Conservation (phyloP, 2,113 vertebrate species). For the Clarias gariepinus region DNA sequence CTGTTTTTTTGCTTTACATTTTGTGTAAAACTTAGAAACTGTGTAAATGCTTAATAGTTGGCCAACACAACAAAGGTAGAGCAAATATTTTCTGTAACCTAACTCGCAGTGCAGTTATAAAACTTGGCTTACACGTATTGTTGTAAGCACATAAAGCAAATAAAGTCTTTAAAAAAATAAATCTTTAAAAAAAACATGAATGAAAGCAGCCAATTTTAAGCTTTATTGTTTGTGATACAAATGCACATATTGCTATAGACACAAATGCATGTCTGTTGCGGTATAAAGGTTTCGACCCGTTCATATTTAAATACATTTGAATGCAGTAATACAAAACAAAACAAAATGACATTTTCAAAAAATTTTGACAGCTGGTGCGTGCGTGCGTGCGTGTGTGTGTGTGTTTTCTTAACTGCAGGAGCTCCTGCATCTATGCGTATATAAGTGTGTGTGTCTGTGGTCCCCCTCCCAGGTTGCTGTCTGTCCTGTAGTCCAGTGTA, state of each 20-base stretch:
- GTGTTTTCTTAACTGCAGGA: background rate
- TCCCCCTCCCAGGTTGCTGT: background rate
- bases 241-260: background rate
- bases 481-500: background rate
- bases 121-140: background rate
- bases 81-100: background rate
- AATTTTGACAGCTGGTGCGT: background rate
- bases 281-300: background rate
- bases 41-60: background rate
- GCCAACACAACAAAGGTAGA: background rate
- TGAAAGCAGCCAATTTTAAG: background rate
- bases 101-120: background rate
- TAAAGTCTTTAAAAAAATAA: background rate
- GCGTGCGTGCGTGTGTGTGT: background rate
- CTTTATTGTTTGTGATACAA: background rate
- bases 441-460: background rate
- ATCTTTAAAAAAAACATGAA: background rate
- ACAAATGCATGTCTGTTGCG: background rate
- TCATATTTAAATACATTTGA: background rate
- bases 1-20: too few species aligned
- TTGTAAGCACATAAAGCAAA: background rate
- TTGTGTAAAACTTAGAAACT: too few species aligned
- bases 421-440: background rate
- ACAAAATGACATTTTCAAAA: background rate
- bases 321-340: background rate